Percentiles rank a stretch among this genome's conserved stretches.
phyloP scores from a whole-genome alignment of 2,888 invertebrate genomes.

The Automeris io region DNA sequence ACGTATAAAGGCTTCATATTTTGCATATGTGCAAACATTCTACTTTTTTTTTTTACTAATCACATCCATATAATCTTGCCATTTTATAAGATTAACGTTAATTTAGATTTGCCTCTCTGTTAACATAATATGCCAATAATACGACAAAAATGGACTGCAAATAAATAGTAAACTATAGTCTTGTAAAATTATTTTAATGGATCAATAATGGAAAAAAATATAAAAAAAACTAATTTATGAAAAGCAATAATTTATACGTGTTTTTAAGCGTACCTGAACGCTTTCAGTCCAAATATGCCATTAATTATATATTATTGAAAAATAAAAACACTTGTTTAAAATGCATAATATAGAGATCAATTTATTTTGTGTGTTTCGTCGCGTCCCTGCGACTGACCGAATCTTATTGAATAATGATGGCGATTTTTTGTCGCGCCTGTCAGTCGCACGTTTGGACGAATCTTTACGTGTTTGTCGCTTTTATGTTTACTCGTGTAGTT shows the following conservation, averaged over 20 bases:
- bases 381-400: conserved; percentile 4
- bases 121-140: conserved; percentile 10
- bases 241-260: no score
- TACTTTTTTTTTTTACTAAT: conserved; percentile 14
- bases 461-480: conserved; percentile 2
- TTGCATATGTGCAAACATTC: not conserved
- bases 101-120: conserved; percentile 26
- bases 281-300: conserved; percentile 36
- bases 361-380: conserved; percentile 24
- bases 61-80: conserved; percentile 44
- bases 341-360: conserved; percentile 33
- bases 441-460: not conserved
- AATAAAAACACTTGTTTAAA: conserved; percentile 10
- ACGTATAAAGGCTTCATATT: not conserved
- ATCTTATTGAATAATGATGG: not conserved
- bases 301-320: conserved; percentile 23
- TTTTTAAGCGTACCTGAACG: conserved; percentile 34
- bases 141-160: conserved; percentile 9
- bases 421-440: conserved; percentile 3
- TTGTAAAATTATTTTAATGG: conserved; percentile 10
- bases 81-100: conserved; percentile 29
- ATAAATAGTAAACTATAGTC: not conserved
- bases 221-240: conserved; percentile 5
- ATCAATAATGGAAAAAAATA: conserved; percentile 4
- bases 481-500: conserved; percentile 6